A percentile compares a stretch with the other conserved stretches of the same genome.
Conservation (phyloP, 2,888 invertebrate genomes). For the Stramonita haemastoma region DNA sequence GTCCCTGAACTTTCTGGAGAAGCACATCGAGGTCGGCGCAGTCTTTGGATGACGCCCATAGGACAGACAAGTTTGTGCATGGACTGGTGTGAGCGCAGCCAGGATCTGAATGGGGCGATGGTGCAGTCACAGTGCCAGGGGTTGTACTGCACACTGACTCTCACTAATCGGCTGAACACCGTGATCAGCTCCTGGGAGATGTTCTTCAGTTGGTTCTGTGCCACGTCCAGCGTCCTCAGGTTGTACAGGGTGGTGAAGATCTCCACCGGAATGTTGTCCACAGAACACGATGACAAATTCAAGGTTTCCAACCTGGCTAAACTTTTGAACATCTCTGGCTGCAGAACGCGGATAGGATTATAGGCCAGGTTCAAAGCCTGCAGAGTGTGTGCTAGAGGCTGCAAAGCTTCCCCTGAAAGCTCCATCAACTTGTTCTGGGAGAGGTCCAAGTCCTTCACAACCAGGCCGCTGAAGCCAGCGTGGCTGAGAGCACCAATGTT, state of each 20-base stretch:
- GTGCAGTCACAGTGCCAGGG: conserved; percentile 68
- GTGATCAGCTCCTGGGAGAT: conserved; percentile 54
- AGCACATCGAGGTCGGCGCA: conserved; percentile 58
- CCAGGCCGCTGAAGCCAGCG: conserved; percentile 52
- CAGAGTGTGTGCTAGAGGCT: conserved; percentile 59
- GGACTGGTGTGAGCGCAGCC: conserved; percentile 53
- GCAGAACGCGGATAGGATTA: conserved; percentile 57
- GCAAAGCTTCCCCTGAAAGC: conserved; percentile 52
- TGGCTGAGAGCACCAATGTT: conserved; percentile 53
- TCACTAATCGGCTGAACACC: conserved; percentile 50
- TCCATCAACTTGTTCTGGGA: conserved; percentile 60
- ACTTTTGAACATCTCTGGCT: conserved; percentile 54
- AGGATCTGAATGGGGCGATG: conserved; percentile 62
- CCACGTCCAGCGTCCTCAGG: conserved; percentile 61
- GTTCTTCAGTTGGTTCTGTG: conserved; percentile 60
- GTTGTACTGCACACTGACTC: conserved; percentile 60
- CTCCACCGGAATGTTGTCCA: conserved; percentile 52
- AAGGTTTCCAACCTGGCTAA: conserved; percentile 59
- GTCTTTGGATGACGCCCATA: conserved; percentile 38
- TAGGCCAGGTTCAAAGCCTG: conserved; percentile 59
- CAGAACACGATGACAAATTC: conserved; percentile 64
- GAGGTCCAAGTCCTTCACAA: conserved; percentile 59
- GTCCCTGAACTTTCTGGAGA: conserved; percentile 52
- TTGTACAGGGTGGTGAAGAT: conserved; percentile 53
- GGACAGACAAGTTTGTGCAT: conserved; percentile 52